phyloP scores from a whole-genome alignment of 2,888 invertebrate species.

The Cybosia mesomella region DNA sequence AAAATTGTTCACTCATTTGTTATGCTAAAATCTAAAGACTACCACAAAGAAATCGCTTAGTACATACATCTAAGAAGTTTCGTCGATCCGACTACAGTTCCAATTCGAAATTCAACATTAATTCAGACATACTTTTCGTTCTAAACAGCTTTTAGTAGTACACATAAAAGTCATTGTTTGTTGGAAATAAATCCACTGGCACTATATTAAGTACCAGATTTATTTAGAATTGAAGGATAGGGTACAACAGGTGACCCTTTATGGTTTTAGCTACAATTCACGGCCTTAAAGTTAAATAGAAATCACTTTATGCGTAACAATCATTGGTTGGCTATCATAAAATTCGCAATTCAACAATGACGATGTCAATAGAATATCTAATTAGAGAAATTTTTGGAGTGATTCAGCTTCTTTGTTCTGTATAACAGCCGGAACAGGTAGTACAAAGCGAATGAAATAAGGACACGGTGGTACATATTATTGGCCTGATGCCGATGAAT shows the following conservation, averaged over 20 bases:
- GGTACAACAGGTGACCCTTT: background rate
- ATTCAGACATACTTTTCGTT: too few relatives aligned
- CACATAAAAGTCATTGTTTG: too few relatives aligned
- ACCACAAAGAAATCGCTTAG: too few relatives aligned
- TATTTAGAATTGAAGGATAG: background rate
- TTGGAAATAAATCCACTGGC: background rate
- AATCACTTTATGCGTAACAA: constrained; percentile 18
- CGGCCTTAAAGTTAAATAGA: background rate
- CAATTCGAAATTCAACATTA: too few relatives aligned
- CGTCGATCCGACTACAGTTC: too few relatives aligned
- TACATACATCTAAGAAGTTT: too few relatives aligned
- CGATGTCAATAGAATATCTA: constrained; percentile 50
- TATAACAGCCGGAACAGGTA: constrained; percentile 18
- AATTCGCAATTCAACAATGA: constrained; percentile 25
- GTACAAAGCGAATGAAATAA: constrained; percentile 5
- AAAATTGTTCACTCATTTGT: too few relatives aligned
- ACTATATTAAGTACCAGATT: background rate
- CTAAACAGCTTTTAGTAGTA: too few relatives aligned
- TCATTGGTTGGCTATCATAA: constrained; percentile 20
- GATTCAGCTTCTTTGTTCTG: constrained; percentile 44
- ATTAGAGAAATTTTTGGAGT: constrained; percentile 57
- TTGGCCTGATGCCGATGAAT: constrained; percentile 16
- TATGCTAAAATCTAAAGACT: too few relatives aligned
- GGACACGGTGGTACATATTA: background rate
- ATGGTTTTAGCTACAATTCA: background rate